Evolutionary conservation across 2,888 invertebrate species (phyloP), one percentile per base, ranked within the genome.

Genomic region (Drosophila longiperda): DNA sequence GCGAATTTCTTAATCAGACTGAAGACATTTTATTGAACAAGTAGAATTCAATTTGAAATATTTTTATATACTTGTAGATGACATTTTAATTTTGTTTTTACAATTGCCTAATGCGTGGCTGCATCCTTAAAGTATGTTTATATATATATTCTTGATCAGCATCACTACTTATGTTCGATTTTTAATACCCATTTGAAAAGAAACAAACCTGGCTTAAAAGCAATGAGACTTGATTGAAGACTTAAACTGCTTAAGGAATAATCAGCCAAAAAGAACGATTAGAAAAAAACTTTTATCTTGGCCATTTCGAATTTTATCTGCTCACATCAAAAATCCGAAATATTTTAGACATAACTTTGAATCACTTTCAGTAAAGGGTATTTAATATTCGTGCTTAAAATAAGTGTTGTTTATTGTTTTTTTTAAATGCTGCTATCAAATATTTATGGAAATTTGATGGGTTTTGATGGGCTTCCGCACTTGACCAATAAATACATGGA

Each of bases 361-460:
- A n/a, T n/a, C n/a, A n/a, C n/a, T 23, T 23, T 23, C 15, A 2
- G 45, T 15, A 2, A 45, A 45, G 23, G 20, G 45, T 23, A 45
- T 45, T 1, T 20, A 20, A 45, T 20, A 3, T 20, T 45, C 12
- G 45, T 45, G 20, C 1, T 23, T 4, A 15, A 12, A 15, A 1
- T 3, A 15, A 2, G 8, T 1, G 15, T 23, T 4, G 15, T 2
- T 2, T 45, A 23, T 23, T 45, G 23, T 23, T 45, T 45, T 45
- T 45, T 45, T 45, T 45, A 36, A 54, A 26, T 36, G 36, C 17
- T 3, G 23, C 23, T 23, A 54, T 54, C 54, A 38, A 12, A 55
- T 29, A n/a, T 38, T 40, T 55, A 45, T 45, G 45, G 45, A 45
- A 45, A 50, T 50, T 50, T 50, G n/a, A 50, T 50, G 50, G 50